Evolutionary conservation across 2,113 vertebrate species (phyloP).

Genomic region (Epinephelus cyanopodus): DNA sequence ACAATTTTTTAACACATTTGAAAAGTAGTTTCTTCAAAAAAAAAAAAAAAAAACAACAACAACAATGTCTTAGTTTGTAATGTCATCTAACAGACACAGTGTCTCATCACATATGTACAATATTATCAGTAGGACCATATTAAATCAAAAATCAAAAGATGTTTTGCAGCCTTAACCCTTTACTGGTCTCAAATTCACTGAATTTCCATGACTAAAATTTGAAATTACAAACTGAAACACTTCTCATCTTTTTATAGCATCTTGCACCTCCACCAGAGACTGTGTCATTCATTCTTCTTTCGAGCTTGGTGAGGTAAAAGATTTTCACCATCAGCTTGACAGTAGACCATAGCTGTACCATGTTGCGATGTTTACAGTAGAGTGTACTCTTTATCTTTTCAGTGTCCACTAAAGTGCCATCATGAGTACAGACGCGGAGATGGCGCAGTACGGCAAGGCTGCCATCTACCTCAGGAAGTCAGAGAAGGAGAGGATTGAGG

Average conservation of each 20-base stretch:
- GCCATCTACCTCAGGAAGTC: slow-evolving; percentile 72
- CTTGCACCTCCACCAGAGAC: background rate
- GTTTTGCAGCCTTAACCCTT: background rate
- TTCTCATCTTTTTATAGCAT: slow-evolving; percentile 15
- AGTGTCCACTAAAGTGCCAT: slow-evolving; percentile 47
- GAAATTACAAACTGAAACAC: background rate
- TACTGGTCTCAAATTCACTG: background rate
- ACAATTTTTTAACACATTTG: background rate
- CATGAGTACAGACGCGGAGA: slow-evolving; percentile 78
- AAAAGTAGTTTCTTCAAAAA: background rate
- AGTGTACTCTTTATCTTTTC: background rate
- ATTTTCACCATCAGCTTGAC: background rate
- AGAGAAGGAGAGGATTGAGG: slow-evolving; percentile 74
- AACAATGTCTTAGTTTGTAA: no score
- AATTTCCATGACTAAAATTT: background rate
- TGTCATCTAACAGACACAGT: no score
- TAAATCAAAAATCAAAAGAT: background rate
- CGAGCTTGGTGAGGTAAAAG: slow-evolving; percentile 34
- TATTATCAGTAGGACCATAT: background rate
- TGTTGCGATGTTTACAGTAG: background rate
- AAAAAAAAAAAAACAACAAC: no score
- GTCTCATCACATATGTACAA: no score
- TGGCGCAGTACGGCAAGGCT: slow-evolving; percentile 68
- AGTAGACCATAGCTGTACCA: background rate
- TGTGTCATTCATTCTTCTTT: background rate